Evolutionary conservation across 2,113 vertebrate genomes (phyloP), one percentile per base, ranked within the genome.

Genomic region (Thalassarche chlororhynchos): DNA sequence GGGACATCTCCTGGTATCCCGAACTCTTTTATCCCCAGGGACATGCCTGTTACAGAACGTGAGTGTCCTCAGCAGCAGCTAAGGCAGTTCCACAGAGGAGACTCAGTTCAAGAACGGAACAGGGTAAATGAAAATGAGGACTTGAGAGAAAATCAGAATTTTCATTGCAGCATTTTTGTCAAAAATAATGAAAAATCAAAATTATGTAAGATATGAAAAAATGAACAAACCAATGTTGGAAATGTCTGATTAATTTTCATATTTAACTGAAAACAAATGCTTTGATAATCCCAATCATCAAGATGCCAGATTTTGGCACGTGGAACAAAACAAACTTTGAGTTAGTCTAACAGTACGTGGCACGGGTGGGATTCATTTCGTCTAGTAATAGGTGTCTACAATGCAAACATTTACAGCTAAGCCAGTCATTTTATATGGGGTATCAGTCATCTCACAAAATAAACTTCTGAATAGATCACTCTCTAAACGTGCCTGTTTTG

Each of bases 291-390:
- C 21, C 5, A 84, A 4, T 57, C 20, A 40, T 40, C 24, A 38
- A 72, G 38, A 65, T 52, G 20, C 14, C 54, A 84, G 40, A 58
- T 87, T 89, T 75, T 60, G 65, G 69, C 34, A 66, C 2, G 2
- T 70, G 55, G 62, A 69, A 84, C 16, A 66, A 81, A 89, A n/a
- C 54, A 79, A 78, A 38, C 23, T 46, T 80, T 17, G 40, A 83
- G 44, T 57, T 65, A 70, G 17, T 52, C 40, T 44, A 72, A 80
- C 15, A 51, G 31, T 38, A 57, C 3, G 1, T 21, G 42, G 72
- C 34, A 74, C 0, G 0, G 17, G 7, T 70, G 42, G 17, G 42
- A 86, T 85, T 90, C 2, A 49, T 52, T 83, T 68, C 0, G 2
- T 61, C 40, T 52, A 29, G 10, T n/a, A 87, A 69, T 3, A 71